Base-by-base conservation (phyloP, 2,888 invertebrate genomes). In the Cosmorhoe ocellata region DNA sequence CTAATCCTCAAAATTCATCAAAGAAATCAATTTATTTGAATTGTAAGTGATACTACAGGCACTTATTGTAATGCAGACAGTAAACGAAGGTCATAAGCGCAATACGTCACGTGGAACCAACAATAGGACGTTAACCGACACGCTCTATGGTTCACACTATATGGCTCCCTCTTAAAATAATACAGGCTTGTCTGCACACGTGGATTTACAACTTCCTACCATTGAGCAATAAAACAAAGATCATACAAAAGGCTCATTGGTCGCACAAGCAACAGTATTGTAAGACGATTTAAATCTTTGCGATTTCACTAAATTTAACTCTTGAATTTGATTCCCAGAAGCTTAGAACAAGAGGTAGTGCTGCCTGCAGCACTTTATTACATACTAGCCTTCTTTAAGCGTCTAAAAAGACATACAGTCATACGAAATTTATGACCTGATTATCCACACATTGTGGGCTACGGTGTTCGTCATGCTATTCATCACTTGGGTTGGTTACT, bases 111-210 rank as follows among this genome's bases (percentile, higher is more conserved):
- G 64, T 64, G 67, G 66, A 59, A 57, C 61, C 66, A 65, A 66
- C 67, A 69, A 79, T 79, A 74, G 81, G 77, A 73, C 81, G 66
- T 81, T 79, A 76, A 74, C 81, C 80, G 82, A 74, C 67, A 83
- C 79, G 81, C 69, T 75, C 56, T 63, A 64, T 68, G 79, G 72
- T 69, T 74, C 71, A 71, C 67, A 66, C 61, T 54, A 53, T 44
- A 48, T 44, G 41, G 18, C 33, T 38, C 47, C 43, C 47, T 36
- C 28, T 53, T 48, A 40, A 34, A 41, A 46, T 39, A 42, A 38
- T 31, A 46, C 42, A 43, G 50, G 43, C 14, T 34, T 39, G 47
- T 55, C 46, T 46, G 44, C 56, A 54, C 56, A 54, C 56, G 45
- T 58, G 51, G 50, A 32, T 46, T 46, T 42, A 43, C 38, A 28